Base-by-base conservation (phyloP, 2,888 invertebrate genomes). In the Hemistola chrysoprasaria region DNA sequence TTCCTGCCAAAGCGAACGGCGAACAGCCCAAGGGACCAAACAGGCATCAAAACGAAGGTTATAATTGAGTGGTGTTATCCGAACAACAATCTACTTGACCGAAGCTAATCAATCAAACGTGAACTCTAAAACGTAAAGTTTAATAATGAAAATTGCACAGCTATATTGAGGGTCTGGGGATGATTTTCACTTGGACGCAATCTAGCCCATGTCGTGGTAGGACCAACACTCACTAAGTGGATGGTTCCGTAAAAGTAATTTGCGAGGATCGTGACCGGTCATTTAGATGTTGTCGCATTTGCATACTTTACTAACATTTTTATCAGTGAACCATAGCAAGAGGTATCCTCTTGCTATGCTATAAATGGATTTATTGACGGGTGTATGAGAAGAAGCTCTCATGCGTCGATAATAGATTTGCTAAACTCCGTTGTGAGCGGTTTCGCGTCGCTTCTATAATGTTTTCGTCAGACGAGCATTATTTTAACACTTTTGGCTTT, bases 31-130 rank as follows among this genome's bases (percentile, higher is more conserved):
- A 69, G 79, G 80, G 85, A 83, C 72, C 63, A 63, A 75, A 71
- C 76, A 67, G 77, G 68, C 74, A 80, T 82, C 81, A 83, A 82
- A 86, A 84, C 83, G 79, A 78, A 78, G 75, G 78, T 82, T 79
- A 84, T 84, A 83, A 84, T 83, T 83, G 83, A 78, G 77, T 71
- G 53, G 55, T 53, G 64, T 62, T 75, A 71, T 71, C 60, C 72
- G 67, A 81, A 79, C 69, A 80, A 73, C 75, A 69, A 68, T 71
- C 65, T 45, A 73, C 71, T 55, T 57, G 63, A 56, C 67, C 39
- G 47, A 40, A 44, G 45, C 45, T 42, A 53, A 62, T 62, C 70
- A 63, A 66, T 72, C 70, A 69, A 83, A 73, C 66, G 59, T 75
- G 54, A 54, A 62, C 73, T 67, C 64, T 82, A 52, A 41, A 34